phyloP scores from a whole-genome alignment of 2,888 invertebrate genomes.

The Drosophila longiperda region DNA sequence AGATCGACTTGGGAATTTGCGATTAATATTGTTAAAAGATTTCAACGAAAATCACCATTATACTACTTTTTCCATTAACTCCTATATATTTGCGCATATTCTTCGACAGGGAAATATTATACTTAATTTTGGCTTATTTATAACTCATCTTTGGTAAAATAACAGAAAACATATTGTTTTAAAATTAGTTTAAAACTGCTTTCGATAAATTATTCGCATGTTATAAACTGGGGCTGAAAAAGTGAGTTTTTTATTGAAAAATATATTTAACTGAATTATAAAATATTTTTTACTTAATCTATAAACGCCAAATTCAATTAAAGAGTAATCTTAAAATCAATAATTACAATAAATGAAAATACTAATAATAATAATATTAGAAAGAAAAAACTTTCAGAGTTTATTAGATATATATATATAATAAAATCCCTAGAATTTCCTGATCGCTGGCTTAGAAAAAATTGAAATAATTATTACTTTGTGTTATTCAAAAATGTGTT shows the following conservation, averaged over 20 bases:
- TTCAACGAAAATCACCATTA: slow-evolving; percentile 27
- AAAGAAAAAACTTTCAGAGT: too few relatives aligned
- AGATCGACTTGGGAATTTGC: slow-evolving; percentile 8
- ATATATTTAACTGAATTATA: not conserved
- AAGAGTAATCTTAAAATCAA: too few relatives aligned
- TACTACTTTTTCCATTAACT: not conserved
- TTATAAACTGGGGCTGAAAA: not conserved
- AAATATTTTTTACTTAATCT: too few relatives aligned
- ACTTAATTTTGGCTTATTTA: not conserved
- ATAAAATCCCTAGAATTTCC: too few relatives aligned
- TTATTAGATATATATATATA: too few relatives aligned
- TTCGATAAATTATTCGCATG: not conserved
- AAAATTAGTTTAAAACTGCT: not conserved
- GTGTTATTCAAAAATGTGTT: too few relatives aligned
- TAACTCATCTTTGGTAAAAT: not conserved
- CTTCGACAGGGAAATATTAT: not conserved
- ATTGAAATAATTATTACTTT: too few relatives aligned
- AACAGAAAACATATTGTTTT: not conserved
- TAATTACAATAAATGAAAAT: too few relatives aligned
- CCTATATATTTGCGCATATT: not conserved
- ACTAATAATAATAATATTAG: too few relatives aligned
- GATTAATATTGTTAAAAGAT: slow-evolving; percentile 37
- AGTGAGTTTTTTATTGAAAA: not conserved
- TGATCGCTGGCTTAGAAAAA: too few relatives aligned
- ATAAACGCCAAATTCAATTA: not conserved